Evolutionary conservation across 2,888 invertebrate genomes (phyloP).

Genomic region (Drosophila phalerata): DNA sequence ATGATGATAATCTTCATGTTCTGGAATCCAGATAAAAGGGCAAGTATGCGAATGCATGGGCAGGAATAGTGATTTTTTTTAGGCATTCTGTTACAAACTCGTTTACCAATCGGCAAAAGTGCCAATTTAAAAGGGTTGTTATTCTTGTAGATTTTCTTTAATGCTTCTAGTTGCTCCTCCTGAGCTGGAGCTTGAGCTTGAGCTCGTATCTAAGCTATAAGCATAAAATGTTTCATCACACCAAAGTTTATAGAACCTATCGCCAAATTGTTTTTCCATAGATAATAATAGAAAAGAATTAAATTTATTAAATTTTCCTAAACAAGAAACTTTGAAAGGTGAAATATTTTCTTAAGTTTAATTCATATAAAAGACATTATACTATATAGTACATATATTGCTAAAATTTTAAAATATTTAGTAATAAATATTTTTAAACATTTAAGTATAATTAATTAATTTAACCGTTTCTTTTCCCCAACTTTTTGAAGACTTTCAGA

Average conservation of each 20-base stretch:
- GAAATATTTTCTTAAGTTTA: neutral
- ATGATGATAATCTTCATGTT: constrained; percentile 94
- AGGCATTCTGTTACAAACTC: constrained; percentile 12
- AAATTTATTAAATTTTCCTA: neutral
- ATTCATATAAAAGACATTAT: no score
- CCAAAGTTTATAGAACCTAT: neutral
- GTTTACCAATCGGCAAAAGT: constrained; percentile 8
- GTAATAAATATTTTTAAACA: no score
- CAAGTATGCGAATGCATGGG: constrained; percentile 84
- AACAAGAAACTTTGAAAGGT: neutral
- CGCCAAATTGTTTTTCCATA: neutral
- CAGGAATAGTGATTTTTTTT: neutral
- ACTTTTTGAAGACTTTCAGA: no score
- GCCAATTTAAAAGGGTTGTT: constrained; percentile 44
- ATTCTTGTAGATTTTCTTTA: constrained; percentile 24
- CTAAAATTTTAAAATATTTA: no score
- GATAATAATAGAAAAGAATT: neutral
- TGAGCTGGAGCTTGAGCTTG: neutral
- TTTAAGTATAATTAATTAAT: no score
- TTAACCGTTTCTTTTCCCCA: no score
- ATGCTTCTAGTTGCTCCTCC: constrained; percentile 12
- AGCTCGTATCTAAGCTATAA: neutral
- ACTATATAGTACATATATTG: no score
- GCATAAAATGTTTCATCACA: constrained; percentile 14
- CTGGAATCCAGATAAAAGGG: constrained; percentile 89